phyloP scores from a whole-genome alignment of 2,888 invertebrate species.

The Amorpha juglandis region DNA sequence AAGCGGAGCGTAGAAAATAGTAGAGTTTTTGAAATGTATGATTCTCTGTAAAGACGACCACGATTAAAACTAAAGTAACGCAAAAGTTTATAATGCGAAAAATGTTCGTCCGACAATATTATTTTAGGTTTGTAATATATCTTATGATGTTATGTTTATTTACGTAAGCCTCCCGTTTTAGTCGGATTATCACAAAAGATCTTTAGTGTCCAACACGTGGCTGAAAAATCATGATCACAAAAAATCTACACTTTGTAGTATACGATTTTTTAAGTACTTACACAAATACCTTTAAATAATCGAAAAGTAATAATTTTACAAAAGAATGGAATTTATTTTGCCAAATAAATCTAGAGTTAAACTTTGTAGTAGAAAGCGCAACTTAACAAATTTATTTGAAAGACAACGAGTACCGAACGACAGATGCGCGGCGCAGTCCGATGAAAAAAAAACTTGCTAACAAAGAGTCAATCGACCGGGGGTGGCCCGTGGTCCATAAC shows the following conservation, averaged over 20 bases:
- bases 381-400: background rate
- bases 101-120: background rate
- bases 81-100: background rate
- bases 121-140: background rate
- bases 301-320: background rate
- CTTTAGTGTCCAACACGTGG: background rate
- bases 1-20: background rate
- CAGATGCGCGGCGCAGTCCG: background rate
- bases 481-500: too few species aligned
- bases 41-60: background rate
- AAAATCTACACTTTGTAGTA: background rate
- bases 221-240: background rate
- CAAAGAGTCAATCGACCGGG: background rate
- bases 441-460: constrained; percentile 1
- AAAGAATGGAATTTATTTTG: background rate
- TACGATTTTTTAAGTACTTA: too few species aligned
- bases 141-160: background rate
- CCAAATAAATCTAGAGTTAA: background rate
- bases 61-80: background rate
- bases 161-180: background rate
- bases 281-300: too few species aligned
- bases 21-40: background rate
- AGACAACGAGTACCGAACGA: background rate
- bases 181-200: background rate
- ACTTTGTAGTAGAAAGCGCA: background rate